Conservation (phyloP, 30 jellyfish, hydroid and myxozoan genomes). For the Pelagia noctiluca region DNA sequence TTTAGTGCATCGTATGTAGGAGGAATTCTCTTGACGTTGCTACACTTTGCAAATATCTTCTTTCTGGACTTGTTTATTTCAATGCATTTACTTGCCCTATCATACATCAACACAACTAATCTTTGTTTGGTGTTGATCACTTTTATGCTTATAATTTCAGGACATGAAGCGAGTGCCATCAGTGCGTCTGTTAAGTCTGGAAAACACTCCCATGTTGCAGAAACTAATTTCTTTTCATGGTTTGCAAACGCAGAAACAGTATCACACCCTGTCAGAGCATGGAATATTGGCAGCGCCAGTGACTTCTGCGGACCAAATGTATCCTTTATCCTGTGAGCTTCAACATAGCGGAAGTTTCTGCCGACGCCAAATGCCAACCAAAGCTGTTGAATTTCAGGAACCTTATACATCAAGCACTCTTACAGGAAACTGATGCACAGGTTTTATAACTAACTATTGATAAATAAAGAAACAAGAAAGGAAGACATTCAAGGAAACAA, state of each 20-base stretch:
- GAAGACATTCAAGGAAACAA: too few relatives aligned
- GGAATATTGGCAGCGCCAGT: constrained; percentile 30
- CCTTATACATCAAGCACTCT: too few relatives aligned
- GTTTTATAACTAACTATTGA: too few relatives aligned
- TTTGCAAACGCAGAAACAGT: constrained; percentile 36
- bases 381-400: too few relatives aligned
- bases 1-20: constrained; percentile 48
- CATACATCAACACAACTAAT: too few relatives aligned
- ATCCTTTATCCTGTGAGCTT: too few relatives aligned
- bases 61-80: constrained; percentile 38
- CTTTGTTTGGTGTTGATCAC: constrained; percentile 33
- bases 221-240: constrained; percentile 38
- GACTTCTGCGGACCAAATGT: too few relatives aligned
- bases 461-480: too few relatives aligned
- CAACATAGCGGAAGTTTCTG: too few relatives aligned
- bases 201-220: constrained; percentile 45
- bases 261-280: constrained; percentile 33
- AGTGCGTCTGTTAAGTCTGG: constrained; percentile 35
- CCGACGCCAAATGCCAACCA: too few relatives aligned
- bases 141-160: constrained; percentile 22
- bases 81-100: too few relatives aligned
- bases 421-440: too few relatives aligned
- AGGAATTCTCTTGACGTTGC: constrained; percentile 40
- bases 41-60: constrained; percentile 35
- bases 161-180: constrained; percentile 38